phyloP scores from a whole-genome alignment of 2,888 invertebrate species.

The Argyra leucocephala region DNA sequence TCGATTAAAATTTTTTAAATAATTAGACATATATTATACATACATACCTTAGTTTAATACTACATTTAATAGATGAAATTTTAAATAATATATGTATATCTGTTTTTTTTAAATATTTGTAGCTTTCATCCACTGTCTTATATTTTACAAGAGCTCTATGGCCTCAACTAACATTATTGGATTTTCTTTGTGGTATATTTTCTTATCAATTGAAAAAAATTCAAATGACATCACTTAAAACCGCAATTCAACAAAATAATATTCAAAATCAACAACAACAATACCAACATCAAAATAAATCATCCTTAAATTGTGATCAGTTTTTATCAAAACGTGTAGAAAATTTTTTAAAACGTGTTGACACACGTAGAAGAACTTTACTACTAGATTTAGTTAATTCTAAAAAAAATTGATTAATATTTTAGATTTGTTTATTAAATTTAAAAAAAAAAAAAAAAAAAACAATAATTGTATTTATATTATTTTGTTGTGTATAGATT shows the following conservation, averaged over 20 bases:
- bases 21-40: no score
- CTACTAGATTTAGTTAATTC: conserved; percentile 19
- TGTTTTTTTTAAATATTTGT: conserved; percentile 31
- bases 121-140: conserved; percentile 69
- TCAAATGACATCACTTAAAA: conserved; percentile 28
- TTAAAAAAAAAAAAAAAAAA: neutral
- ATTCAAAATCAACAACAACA: conserved; percentile 4
- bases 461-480: no score
- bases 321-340: conserved; percentile 18
- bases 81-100: no score
- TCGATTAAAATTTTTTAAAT: no score
- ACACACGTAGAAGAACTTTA: conserved; percentile 15
- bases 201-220: conserved; percentile 59
- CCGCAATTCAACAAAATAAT: conserved; percentile 7
- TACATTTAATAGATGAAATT: no score
- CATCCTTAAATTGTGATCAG: neutral
- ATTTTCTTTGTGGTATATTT: conserved; percentile 75
- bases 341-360: conserved; percentile 18
- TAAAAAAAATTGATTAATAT: conserved; percentile 15
- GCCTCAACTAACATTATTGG: conserved; percentile 94
- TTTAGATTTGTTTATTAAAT: neutral
- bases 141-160: conserved; percentile 85
- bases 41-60: no score
- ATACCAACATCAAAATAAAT: no score
- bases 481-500: no score